Evolutionary conservation across 2,888 invertebrate genomes (phyloP).

Genomic region (Panzeria rudis): DNA sequence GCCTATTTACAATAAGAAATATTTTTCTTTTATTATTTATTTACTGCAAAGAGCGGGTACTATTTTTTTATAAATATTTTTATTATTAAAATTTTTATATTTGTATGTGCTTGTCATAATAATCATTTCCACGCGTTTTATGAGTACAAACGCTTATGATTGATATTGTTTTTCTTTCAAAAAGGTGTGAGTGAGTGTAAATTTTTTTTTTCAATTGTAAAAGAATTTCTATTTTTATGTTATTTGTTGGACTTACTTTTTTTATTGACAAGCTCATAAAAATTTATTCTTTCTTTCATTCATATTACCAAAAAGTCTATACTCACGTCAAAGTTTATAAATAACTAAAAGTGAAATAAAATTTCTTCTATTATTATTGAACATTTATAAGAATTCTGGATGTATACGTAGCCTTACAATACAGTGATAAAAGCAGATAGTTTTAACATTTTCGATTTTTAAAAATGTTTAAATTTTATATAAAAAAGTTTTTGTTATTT

Average conservation of each 20-base stretch:
- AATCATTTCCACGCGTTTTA: conserved; percentile 56
- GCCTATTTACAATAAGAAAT: conserved; percentile 22
- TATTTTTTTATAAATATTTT: conserved; percentile 28
- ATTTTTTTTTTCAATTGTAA: conserved; percentile 20
- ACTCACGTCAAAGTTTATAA: neutral
- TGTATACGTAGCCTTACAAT: too few species aligned
- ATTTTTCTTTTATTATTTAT: conserved; percentile 38
- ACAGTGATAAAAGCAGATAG: too few species aligned
- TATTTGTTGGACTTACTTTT: neutral
- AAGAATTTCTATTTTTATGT: conserved; percentile 56
- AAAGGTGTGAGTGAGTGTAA: conserved; percentile 29
- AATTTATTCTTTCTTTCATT: conserved; percentile 16
- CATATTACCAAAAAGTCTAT: neutral
- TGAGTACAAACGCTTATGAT: neutral
- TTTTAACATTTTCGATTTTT: too few species aligned
- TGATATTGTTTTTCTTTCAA: conserved; percentile 33
- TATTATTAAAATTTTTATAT: conserved; percentile 45
- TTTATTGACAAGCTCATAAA: too few species aligned
- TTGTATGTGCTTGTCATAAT: conserved; percentile 71
- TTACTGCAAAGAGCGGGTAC: conserved; percentile 30
- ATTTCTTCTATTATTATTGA: neutral
- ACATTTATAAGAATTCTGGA: too few species aligned
- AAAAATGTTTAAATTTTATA: too few species aligned
- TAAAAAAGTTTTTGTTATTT: too few species aligned
- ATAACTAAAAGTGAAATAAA: neutral